Conservation (phyloP, 2,797 vertebrate genomes). For the Synanceia verrucosa region DNA sequence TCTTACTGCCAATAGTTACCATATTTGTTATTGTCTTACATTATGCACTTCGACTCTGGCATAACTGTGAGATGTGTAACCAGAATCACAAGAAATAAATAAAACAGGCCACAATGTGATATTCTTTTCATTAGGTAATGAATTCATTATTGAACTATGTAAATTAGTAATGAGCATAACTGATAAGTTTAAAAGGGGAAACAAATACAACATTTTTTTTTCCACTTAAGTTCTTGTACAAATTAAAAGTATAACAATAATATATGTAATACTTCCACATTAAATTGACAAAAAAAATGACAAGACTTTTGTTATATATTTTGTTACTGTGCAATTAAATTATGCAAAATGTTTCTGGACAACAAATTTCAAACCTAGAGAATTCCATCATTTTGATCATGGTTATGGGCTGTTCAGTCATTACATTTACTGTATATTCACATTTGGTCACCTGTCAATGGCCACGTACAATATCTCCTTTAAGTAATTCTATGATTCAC, state of each 20-base stretch:
- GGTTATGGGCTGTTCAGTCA: not conserved
- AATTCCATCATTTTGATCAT: not conserved
- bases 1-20: not conserved
- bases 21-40: not conserved
- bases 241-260: no score
- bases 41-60: conserved; percentile 10
- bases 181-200: conserved; percentile 16
- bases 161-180: conserved; percentile 19
- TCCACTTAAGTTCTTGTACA: no score
- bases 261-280: no score
- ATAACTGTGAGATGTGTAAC: conserved; percentile 20
- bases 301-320: not conserved
- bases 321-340: not conserved
- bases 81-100: conserved; percentile 25
- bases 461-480: not conserved
- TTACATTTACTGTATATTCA: no score
- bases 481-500: not conserved
- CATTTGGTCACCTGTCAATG: not conserved
- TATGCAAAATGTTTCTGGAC: not conserved
- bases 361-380: not conserved
- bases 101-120: not conserved
- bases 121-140: conserved; percentile 7
- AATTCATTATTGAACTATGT: conserved; percentile 22
- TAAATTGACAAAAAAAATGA: not conserved
- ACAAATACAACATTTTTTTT: conserved; percentile 26